Conservation (phyloP, 2,888 invertebrate species). For the Melikaiella ostensackeni region DNA sequence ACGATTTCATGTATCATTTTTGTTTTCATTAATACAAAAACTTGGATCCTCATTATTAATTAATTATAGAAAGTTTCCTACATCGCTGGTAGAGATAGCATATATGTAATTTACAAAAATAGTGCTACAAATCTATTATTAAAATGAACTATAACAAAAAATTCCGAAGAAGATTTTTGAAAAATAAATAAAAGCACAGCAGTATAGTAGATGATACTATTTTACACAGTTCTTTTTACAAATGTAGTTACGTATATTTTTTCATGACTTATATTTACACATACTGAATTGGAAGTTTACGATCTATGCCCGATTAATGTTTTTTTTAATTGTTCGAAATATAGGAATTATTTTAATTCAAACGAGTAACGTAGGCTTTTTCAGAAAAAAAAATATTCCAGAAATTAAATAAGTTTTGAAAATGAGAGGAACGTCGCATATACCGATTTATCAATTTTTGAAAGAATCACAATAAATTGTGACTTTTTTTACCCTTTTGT, state of each 20-base stretch:
- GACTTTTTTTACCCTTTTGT: conserved; percentile 30
- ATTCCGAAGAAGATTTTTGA: not conserved
- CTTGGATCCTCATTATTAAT: not conserved
- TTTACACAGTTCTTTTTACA: conserved; percentile 30
- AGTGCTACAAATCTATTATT: conserved; percentile 27
- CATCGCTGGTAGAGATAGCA: not conserved
- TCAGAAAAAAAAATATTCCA: not conserved
- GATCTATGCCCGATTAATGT: not conserved
- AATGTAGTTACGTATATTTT: conserved; percentile 26
- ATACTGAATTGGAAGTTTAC: conserved; percentile 9
- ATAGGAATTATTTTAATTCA: not conserved
- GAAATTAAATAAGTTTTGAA: not conserved
- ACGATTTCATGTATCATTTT: conserved; percentile 22
- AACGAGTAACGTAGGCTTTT: not conserved
- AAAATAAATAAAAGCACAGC: conserved; percentile 27
- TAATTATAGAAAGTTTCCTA: not conserved
- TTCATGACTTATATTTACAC: conserved; percentile 20
- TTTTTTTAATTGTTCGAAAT: not conserved
- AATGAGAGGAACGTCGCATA: not conserved
- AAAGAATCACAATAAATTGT: not conserved
- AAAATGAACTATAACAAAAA: not conserved
- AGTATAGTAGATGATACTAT: conserved; percentile 5
- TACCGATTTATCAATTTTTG: not conserved
- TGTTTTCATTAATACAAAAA: conserved; percentile 14
- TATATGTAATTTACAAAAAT: conserved; percentile 31